A percentile compares a stretch with the other conserved stretches of the same genome.
phyloP scores from a whole-genome alignment of 1,140 invertebrate genomes.

The Luehdorfia chinensis region DNA sequence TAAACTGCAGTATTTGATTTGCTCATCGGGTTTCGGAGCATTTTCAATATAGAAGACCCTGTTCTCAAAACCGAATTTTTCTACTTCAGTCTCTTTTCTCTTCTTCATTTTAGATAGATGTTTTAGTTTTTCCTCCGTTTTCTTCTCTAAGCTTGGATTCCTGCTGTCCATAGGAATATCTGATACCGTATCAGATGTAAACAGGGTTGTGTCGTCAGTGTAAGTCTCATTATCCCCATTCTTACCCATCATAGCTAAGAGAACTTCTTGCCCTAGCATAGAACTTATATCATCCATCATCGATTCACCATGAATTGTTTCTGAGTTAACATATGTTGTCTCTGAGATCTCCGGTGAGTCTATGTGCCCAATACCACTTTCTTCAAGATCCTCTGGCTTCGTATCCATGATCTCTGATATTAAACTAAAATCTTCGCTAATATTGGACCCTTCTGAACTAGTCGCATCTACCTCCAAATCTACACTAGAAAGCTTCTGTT shows the following conservation, averaged over 20 bases:
- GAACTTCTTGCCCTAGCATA: conserved; percentile 82
- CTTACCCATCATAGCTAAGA: conserved; percentile 80
- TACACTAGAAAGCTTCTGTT: conserved; percentile 58
- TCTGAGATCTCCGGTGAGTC: conserved; percentile 89
- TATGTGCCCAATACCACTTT: conserved; percentile 83
- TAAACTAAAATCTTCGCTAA: conserved; percentile 83
- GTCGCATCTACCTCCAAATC: conserved; percentile 63
- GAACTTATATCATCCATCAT: conserved; percentile 87
- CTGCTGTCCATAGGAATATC: conserved; percentile 72
- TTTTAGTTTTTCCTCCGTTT: conserved; percentile 65
- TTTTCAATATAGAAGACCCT: conserved; percentile 81
- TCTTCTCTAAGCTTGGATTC: conserved; percentile 71
- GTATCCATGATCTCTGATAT: conserved; percentile 81
- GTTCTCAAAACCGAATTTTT: conserved; percentile 83
- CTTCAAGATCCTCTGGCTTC: conserved; percentile 75
- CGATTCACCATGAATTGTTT: conserved; percentile 84
- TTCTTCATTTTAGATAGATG: conserved; percentile 72
- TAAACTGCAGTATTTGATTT: conserved; percentile 83
- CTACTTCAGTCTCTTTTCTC: conserved; percentile 72
- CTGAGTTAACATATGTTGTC: conserved; percentile 80
- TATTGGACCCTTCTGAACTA: conserved; percentile 81
- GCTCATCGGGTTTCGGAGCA: conserved; percentile 75
- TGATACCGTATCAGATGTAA: conserved; percentile 79
- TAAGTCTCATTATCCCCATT: conserved; percentile 82
- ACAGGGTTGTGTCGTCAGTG: conserved; percentile 81